These are phyloP conservation scores for Leucophora obtusa DNA, from an alignment of 2,888 invertebrate species.

Conservation along the genomic window DNA sequence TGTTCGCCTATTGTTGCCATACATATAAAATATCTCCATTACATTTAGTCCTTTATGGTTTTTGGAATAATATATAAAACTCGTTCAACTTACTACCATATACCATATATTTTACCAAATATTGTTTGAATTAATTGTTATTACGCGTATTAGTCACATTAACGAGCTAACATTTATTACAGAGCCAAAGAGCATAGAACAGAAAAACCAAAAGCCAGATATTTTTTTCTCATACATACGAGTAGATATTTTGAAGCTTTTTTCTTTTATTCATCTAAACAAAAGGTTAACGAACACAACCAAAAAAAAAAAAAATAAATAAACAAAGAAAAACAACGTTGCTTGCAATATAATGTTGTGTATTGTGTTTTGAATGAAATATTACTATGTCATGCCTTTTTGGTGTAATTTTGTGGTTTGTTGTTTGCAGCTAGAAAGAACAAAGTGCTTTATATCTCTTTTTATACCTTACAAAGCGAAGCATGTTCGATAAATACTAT, in stretches of 20 bases:
- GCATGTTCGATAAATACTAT: neutral
- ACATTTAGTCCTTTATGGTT: neutral
- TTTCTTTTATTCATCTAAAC: neutral
- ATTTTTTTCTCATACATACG: neutral
- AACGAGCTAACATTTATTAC: slow-evolving; percentile 62
- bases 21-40: neutral
- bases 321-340: too few relatives aligned
- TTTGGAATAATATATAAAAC: neutral
- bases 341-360: neutral
- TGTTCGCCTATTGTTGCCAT: neutral
- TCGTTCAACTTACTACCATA: neutral
- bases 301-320: too few relatives aligned
- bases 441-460: slow-evolving; percentile 5
- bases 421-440: slow-evolving; percentile 1
- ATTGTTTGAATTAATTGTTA: slow-evolving; percentile 68
- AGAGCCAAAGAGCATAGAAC: neutral
- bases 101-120: slow-evolving; percentile 36
- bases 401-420: slow-evolving; percentile 37
- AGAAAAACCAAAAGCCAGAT: neutral
- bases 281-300: neutral
- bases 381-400: slow-evolving; percentile 52
- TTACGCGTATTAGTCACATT: slow-evolving; percentile 67
- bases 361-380: slow-evolving; percentile 44
- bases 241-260: neutral
- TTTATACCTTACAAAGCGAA: neutral